Evolutionary conservation across 2,797 vertebrate species (phyloP).

Genomic region (Danio aesculapii): DNA sequence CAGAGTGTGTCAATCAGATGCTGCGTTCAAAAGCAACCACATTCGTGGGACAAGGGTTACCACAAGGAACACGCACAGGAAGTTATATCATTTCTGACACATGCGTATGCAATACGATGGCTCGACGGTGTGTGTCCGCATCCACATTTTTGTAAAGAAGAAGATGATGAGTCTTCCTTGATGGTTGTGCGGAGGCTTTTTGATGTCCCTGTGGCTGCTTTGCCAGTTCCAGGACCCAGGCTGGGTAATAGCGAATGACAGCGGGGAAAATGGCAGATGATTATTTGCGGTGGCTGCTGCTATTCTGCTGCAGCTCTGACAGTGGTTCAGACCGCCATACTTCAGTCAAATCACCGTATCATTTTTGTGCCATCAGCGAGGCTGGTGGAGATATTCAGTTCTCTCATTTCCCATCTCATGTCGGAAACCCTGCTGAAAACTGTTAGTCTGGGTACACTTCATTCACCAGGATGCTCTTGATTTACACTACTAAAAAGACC

Average conservation of each 20-base stretch:
- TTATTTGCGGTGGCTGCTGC: conserved; percentile 53
- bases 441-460: conserved; percentile 27
- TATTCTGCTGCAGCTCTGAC: conserved; percentile 54
- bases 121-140: conserved; percentile 12
- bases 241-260: conserved; percentile 57
- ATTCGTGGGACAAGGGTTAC: conserved; percentile 39
- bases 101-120: conserved; percentile 35
- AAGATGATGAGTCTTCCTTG: conserved; percentile 26
- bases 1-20: conserved; percentile 44
- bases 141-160: conserved; percentile 27
- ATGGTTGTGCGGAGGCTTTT: conserved; percentile 47
- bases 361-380: conserved; percentile 55
- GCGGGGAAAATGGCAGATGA: conserved; percentile 59
- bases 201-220: conserved; percentile 49
- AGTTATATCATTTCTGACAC: conserved; percentile 51
- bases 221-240: conserved; percentile 49
- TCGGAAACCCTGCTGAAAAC: conserved; percentile 21
- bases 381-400: conserved; percentile 38
- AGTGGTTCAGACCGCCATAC: conserved; percentile 41
- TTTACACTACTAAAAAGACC: conserved; percentile 27
- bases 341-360: conserved; percentile 60
- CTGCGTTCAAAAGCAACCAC: conserved; percentile 36
- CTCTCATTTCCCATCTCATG: conserved; percentile 32
- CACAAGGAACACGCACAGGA: conserved; percentile 18
- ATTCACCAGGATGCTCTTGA: conserved; percentile 1